Base-by-base conservation (phyloP, 2,797 vertebrate species). In the Acrocephalus scirpaceus region DNA sequence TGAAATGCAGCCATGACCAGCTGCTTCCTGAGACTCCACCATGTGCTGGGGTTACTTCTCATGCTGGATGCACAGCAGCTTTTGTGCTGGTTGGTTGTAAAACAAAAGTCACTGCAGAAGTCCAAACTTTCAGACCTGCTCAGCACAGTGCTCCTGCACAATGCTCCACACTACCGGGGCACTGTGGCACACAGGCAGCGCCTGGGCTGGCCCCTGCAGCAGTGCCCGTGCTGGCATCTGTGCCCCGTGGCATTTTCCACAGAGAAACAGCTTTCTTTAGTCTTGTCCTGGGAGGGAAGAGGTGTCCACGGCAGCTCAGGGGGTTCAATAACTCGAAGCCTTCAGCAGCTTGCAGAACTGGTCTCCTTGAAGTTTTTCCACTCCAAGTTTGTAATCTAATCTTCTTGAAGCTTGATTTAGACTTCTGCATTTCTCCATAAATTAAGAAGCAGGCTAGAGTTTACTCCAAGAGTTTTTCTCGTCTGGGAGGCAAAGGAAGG, bases 111-210 rank as follows among this genome's bases (percentile, higher is more conserved):
- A 10, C 34, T 27, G 38, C 30, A 45, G 9, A 71, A 77, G 25
- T 32, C n/a, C 32, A 22, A 83, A 19, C 21, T 45, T 60, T 48
- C 26, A 48, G 36, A 71, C 8, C 5, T 25, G 36, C 34, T 53
- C 13, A 3, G 26, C 29, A 19, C 10, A 10, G 60, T 0, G 0
- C 23, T 56, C 30, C n/a, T 9, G 29, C 40, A 21, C 15, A 1
- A 4, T 3, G 0, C 51, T 25, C 40, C 0, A 0, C 0, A 0
- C 30, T 22, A 17, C 38, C 0, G 0, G n/a, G 26, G 32, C 75
- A n/a, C 27, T 0, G 0, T 5, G 2, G 34, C 5, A 2, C 1
- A 1, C 0, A 0, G 27, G 57, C 56, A 54, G 30, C 1, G 0
- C 1, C 21, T 1, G 0, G 16, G 26, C 36, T 1, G 1, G 29